Conservation (phyloP, 1,140 invertebrate genomes). For the Bombus confusus region DNA sequence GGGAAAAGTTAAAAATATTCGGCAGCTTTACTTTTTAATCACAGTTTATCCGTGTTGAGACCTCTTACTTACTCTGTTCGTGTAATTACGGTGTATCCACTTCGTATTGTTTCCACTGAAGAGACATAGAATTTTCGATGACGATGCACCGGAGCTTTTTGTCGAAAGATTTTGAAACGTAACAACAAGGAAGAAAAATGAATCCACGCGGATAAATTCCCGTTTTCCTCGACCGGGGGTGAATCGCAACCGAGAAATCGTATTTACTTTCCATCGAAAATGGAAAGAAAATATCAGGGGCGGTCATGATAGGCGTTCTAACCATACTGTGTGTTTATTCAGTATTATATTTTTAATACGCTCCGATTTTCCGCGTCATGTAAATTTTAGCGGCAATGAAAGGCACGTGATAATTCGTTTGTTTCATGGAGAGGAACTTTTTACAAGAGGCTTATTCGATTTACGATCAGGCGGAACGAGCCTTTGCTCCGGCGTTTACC, state of each 20-base stretch:
- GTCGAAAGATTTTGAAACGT: background rate
- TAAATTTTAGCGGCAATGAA: background rate
- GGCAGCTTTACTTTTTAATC: constrained; percentile 15
- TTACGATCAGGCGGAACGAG: background rate
- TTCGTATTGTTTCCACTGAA: background rate
- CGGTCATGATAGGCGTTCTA: background rate
- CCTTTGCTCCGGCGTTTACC: background rate
- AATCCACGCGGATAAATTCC: background rate
- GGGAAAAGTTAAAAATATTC: background rate
- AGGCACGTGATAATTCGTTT: background rate
- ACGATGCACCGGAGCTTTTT: background rate
- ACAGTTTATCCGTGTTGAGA: background rate
- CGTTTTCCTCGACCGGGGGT: background rate
- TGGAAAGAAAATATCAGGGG: constrained; percentile 17
- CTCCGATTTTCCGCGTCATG: no score
- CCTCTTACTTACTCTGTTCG: background rate
- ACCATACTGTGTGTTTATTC: background rate
- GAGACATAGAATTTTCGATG: background rate
- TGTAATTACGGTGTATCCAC: background rate
- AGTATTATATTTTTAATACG: constrained; percentile 26
- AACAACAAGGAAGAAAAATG: background rate
- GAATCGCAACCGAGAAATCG: background rate
- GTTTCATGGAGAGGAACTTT: background rate
- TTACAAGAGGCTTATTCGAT: no score
- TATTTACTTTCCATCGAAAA: constrained; percentile 14